Percentiles rank a stretch among this genome's conserved stretches.
These are phyloP conservation scores for Stictonetta naevosa DNA, from an alignment of 2,113 vertebrate genomes.

Conservation along the genomic window DNA sequence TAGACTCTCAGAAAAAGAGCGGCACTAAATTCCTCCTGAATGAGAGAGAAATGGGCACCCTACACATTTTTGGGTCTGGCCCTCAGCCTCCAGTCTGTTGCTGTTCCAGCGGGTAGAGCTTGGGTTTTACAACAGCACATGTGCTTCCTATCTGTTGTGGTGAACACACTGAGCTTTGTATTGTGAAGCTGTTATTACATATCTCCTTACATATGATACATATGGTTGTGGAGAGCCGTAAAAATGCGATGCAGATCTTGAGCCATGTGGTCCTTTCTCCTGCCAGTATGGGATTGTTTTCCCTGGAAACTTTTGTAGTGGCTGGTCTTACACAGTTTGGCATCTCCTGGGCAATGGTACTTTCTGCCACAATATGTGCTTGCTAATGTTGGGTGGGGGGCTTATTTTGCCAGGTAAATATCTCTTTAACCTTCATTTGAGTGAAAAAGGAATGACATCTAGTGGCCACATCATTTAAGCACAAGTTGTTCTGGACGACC, in stretches of 20 bases:
- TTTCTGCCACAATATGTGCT: not conserved
- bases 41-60: not conserved
- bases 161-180: rapidly evolving
- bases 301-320: not conserved
- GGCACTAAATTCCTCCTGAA: not conserved
- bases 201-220: rapidly evolving
- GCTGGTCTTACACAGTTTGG: not conserved
- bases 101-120: not conserved
- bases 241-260: not conserved
- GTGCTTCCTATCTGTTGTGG: rapidly evolving
- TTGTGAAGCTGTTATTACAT: not conserved
- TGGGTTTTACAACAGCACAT: rapidly evolving
- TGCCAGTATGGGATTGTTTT: not conserved
- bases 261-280: not conserved
- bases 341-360: not conserved
- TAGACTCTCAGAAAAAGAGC: not conserved
- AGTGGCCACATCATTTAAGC: conserved; percentile 33
- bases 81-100: not conserved
- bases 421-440: not conserved
- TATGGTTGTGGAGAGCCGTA: not conserved
- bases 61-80: rapidly evolving
- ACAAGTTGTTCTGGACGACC: not conserved
- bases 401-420: not conserved
- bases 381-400: not conserved
- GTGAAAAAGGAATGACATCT: conserved; percentile 72